phyloP scores from a whole-genome alignment of 2,888 invertebrate genomes.

The Drosophila nr. medialis region DNA sequence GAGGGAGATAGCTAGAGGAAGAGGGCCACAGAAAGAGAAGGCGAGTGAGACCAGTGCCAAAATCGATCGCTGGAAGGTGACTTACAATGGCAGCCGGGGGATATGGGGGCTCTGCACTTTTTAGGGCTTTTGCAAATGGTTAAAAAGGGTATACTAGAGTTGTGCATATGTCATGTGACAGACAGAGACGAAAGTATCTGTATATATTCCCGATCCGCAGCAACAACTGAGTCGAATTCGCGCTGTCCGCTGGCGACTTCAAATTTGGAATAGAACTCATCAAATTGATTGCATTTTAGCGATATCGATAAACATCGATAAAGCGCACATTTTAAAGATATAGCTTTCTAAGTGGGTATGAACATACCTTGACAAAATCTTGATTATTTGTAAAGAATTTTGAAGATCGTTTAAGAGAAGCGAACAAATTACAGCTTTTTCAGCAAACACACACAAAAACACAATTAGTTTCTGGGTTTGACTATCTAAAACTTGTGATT shows the following conservation, averaged over 20 bases:
- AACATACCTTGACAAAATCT: neutral
- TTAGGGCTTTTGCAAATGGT: neutral
- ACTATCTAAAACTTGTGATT: neutral
- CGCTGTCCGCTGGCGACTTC: neutral
- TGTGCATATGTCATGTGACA: neutral
- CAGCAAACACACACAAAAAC: neutral
- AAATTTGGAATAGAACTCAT: neutral
- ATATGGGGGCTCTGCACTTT: neutral
- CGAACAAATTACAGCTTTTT: neutral
- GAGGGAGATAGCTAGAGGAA: conserved; percentile 1
- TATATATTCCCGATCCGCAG: neutral
- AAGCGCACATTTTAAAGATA: neutral
- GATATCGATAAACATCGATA: neutral
- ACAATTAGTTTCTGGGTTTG: neutral
- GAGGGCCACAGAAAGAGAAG: neutral
- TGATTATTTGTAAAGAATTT: neutral
- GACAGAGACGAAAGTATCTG: neutral
- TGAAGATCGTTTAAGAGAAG: neutral
- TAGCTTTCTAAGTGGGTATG: neutral
- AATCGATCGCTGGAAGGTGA: neutral
- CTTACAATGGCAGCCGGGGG: neutral
- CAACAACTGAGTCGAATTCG: too few species aligned
- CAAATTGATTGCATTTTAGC: neutral
- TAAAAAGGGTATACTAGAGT: neutral
- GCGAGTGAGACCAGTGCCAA: neutral